Percentiles rank a stretch among this genome's conserved stretches.
Evolutionary conservation across 1,140 invertebrate genomes (phyloP).

Genomic region (Musca vetustissima): DNA sequence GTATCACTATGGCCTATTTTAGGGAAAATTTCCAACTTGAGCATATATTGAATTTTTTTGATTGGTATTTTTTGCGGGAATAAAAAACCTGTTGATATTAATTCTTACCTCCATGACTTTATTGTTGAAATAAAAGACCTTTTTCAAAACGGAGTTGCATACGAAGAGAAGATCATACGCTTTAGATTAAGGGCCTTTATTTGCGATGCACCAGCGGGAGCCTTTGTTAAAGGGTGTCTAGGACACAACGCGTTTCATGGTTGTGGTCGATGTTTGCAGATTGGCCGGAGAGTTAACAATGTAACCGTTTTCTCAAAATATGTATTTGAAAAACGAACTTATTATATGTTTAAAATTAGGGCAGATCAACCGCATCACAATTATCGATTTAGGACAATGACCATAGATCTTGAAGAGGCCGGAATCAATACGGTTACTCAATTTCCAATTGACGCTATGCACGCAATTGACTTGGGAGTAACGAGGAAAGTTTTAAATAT

Average conservation of each 20-base stretch:
- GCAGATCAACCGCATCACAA: neutral
- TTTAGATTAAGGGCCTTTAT: neutral
- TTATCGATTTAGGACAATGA: neutral
- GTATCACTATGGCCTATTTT: neutral
- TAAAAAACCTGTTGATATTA: neutral
- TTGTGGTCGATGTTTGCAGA: neutral
- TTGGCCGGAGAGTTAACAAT: neutral
- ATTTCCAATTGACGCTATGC: slow-evolving; percentile 1
- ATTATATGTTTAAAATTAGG: neutral
- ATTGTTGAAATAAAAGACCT: neutral
- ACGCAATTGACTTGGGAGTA: neutral
- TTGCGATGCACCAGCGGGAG: neutral
- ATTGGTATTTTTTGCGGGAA: neutral
- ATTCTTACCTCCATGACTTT: neutral
- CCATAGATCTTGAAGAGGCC: neutral
- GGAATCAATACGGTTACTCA: neutral
- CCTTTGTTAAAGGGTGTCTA: neutral
- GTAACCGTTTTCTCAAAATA: neutral
- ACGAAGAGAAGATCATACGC: neutral
- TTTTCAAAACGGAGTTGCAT: neutral
- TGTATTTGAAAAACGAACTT: neutral
- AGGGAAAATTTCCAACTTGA: neutral
- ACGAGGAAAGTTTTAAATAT: neutral
- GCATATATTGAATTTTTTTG: neutral
- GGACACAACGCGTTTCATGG: neutral